Evolutionary conservation across 2,797 vertebrate genomes (phyloP).

Genomic region (Paratrypauchen microcephalus): DNA sequence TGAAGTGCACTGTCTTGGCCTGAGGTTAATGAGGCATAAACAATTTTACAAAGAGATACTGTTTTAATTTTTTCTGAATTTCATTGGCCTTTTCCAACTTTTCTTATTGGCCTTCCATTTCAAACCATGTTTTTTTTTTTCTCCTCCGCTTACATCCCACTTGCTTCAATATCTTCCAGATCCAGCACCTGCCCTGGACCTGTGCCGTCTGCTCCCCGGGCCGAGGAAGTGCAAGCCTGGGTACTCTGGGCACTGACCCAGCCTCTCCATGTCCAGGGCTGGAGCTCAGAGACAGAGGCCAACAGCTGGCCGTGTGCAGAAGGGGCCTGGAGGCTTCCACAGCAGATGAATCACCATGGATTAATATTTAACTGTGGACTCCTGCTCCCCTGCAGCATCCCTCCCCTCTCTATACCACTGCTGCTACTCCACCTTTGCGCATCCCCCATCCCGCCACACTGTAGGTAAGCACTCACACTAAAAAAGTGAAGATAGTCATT

Average conservation of each 20-base stretch:
- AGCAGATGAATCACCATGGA: constrained; percentile 80
- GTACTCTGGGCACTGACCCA: constrained; percentile 74
- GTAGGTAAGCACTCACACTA: constrained; percentile 58
- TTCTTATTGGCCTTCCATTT: constrained; percentile 19
- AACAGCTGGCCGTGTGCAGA: constrained; percentile 79
- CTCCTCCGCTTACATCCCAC: constrained; percentile 40
- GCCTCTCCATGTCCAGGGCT: constrained; percentile 69
- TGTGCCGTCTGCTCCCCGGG: constrained; percentile 49
- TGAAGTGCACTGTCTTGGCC: constrained; percentile 29
- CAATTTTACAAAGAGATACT: not conserved
- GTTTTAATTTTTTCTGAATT: not conserved
- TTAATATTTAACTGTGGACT: constrained; percentile 84
- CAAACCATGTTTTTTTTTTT: constrained; percentile 49
- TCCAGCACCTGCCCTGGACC: constrained; percentile 73
- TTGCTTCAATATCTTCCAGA: constrained; percentile 45
- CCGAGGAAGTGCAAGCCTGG: constrained; percentile 74
- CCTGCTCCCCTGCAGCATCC: constrained; percentile 76
- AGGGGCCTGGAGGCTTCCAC: constrained; percentile 77
- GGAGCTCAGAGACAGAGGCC: constrained; percentile 66
- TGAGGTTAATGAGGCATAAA: constrained; percentile 19
- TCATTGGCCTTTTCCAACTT: not conserved
- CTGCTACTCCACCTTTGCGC: constrained; percentile 51
- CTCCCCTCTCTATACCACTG: constrained; percentile 45
- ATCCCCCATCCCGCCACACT: constrained; percentile 55
- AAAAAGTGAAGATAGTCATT: constrained; percentile 53